Evolutionary conservation across 23 tunicate species (phyloP).

Genomic region (Phallusia fumigata): DNA sequence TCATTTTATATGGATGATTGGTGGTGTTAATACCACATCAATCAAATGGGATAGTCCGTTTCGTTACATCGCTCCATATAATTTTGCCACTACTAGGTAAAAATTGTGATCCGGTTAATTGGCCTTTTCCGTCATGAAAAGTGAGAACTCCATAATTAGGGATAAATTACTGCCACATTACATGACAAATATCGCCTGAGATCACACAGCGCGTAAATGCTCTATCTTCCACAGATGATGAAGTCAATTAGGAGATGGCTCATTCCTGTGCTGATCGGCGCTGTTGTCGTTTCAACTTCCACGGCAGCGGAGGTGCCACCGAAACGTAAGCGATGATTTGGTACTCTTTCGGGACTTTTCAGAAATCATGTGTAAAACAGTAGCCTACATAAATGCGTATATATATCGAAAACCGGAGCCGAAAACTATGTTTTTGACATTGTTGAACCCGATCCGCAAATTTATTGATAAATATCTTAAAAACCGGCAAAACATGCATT

Average conservation of each 20-base stretch:
- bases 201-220: neutral
- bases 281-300: neutral
- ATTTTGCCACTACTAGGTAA: neutral
- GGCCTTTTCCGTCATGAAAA: neutral
- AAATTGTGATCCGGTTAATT: neutral
- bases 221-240: neutral
- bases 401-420: too few species aligned
- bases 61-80: neutral
- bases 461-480: too few species aligned
- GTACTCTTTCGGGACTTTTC: too few species aligned
- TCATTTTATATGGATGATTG: too few species aligned
- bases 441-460: too few species aligned
- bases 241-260: neutral
- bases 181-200: neutral
- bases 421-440: too few species aligned
- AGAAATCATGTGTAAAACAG: too few species aligned
- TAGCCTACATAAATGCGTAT: too few species aligned
- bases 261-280: neutral
- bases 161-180: neutral
- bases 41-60: too few species aligned
- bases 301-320: neutral
- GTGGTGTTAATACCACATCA: too few species aligned
- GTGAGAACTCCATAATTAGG: neutral
- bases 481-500: too few species aligned
- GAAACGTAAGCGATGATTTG: neutral